Evolutionary conservation across 2,797 vertebrate species (phyloP).

Genomic region (Smutsia temminckii): DNA sequence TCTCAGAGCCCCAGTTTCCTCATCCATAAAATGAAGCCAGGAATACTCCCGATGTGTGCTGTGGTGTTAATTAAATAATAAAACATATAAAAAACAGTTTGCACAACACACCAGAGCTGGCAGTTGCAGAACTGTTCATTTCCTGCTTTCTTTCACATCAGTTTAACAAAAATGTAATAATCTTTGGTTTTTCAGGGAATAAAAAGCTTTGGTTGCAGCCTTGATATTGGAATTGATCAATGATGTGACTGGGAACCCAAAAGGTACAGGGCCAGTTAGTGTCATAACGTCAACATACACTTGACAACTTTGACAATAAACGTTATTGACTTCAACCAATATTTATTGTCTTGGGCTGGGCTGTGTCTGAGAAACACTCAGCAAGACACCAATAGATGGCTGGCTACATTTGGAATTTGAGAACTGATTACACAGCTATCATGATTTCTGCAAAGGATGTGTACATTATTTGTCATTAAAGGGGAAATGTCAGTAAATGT

Average conservation of each 20-base stretch:
- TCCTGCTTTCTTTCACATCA: background rate
- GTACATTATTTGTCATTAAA: background rate
- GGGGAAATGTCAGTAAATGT: background rate
- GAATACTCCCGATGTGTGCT: fast-evolving
- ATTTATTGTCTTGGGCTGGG: background rate
- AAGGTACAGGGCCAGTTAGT: background rate
- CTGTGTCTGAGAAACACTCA: background rate
- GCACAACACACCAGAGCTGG: background rate
- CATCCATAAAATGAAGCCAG: background rate
- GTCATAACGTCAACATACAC: background rate
- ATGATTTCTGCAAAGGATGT: background rate
- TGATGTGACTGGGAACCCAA: background rate
- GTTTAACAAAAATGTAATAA: background rate
- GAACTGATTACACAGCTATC: background rate
- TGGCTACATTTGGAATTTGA: background rate
- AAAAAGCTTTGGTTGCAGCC: background rate
- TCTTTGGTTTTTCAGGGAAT: background rate
- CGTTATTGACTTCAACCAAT: background rate
- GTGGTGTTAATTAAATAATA: background rate
- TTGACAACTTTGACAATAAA: background rate
- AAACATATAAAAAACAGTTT: background rate
- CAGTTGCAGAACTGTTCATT: background rate
- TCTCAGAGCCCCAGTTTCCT: background rate
- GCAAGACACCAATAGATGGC: background rate
- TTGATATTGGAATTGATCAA: background rate